Evolutionary conservation across 2,113 vertebrate genomes (phyloP).

Genomic region (Stomatorhinus ivindoensis): DNA sequence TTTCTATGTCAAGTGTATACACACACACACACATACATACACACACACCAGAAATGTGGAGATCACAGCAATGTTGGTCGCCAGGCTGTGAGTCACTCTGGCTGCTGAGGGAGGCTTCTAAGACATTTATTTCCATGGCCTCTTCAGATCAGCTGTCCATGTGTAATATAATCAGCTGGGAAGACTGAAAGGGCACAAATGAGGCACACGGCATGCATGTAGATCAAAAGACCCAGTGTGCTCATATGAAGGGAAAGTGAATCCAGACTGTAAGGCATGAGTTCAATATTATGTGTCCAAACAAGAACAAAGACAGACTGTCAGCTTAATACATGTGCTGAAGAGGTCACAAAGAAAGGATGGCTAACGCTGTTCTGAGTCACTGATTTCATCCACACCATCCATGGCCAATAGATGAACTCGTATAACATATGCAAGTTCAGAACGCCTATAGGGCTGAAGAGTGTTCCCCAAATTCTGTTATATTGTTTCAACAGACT

Average conservation of each 20-base stretch:
- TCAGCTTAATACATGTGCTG: background rate
- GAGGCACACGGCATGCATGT: background rate
- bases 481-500: background rate
- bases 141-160: conserved; percentile 13
- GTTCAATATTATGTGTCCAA: background rate
- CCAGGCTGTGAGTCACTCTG: conserved; percentile 3
- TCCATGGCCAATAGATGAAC: background rate
- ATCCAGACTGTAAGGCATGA: conserved; percentile 1
- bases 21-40: background rate
- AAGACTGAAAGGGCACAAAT: background rate
- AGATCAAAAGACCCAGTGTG: background rate
- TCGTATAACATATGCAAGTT: background rate
- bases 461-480: background rate
- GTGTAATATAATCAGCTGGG: conserved; percentile 4
- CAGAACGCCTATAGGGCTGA: background rate
- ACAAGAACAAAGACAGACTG: background rate
- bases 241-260: conserved; percentile 2
- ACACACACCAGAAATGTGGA: conserved; percentile 9
- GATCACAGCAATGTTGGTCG: background rate
- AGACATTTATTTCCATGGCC: background rate
- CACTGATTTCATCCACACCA: background rate
- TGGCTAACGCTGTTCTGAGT: background rate
- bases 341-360: background rate
- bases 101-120: background rate
- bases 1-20: conserved; percentile 7